Evolutionary conservation across 2,888 invertebrate species (phyloP).

Genomic region (Formica aserva): DNA sequence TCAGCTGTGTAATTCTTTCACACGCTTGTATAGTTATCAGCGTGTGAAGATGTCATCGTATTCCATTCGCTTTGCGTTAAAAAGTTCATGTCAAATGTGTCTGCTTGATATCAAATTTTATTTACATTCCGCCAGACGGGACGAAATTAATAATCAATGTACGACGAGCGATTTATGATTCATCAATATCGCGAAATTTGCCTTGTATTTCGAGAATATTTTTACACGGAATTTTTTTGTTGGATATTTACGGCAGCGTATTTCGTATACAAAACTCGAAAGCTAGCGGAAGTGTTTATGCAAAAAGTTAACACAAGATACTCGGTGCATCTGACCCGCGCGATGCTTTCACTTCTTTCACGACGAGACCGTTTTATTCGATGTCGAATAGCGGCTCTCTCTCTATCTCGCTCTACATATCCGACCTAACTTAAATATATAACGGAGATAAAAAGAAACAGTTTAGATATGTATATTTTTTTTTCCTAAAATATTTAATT

Average conservation of each 20-base stretch:
- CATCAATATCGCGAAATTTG: neutral
- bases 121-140: neutral
- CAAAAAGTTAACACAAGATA: conserved; percentile 18
- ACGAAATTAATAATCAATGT: neutral
- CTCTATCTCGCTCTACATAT: neutral
- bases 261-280: neutral
- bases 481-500: neutral
- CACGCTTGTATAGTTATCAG: neutral
- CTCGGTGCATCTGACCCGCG: neutral
- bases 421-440: neutral
- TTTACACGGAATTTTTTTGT: neutral
- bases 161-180: neutral
- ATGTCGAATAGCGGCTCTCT: neutral
- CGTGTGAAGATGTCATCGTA: neutral
- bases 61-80: neutral
- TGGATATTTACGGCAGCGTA: neutral
- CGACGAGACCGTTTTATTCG: neutral
- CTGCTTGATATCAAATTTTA: conserved; percentile 1
- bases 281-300: conserved; percentile 22
- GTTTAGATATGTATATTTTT: neutral
- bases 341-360: conserved; percentile 43
- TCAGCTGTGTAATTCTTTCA: neutral
- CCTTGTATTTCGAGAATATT: neutral
- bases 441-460: neutral
- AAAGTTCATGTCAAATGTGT: neutral